Base-by-base conservation (phyloP, 2,113 vertebrate genomes). In the Calonectris borealis region DNA sequence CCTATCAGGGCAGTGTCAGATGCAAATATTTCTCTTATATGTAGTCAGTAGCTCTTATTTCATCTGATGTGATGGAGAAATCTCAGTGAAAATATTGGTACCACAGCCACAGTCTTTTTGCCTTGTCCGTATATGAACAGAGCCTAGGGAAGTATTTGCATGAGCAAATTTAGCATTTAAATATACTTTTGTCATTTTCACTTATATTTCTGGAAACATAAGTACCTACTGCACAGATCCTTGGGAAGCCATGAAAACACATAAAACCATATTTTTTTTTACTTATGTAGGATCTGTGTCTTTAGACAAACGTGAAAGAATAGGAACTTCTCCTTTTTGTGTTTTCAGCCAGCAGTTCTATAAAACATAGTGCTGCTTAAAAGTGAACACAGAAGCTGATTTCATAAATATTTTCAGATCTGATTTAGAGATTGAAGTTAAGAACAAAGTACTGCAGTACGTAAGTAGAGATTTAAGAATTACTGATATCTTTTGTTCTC, bases 341-440 rank as follows among this genome's bases (percentile, higher is more conserved):
- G 22, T 70, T 62, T 95, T 85, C 48, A 76, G 34, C 14, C 46
- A 80, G n/a, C 26, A 48, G 17, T 87, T 91, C 52, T 62, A 26
- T 94, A 44, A 88, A 92, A 92, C 24, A 48, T 8, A 36, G 51
- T 25, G 55, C 34, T 88, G 75, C 65, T 93, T 88, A 86, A 80
- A 95, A 87, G 21, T 29, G 84, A 86, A 60, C 71, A 83, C 42
- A 78, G 79, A 87, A 92, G 82, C 89, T 93, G 91, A 93, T 93
- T 96, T 96, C 42, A 78, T 85, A 87, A 91, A 85, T 93, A 93
- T 97, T 94, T 94, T 91, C 58, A 83, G 89, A 95, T 88, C 93
- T 93, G 78, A 90, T 97, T 96, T 95, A 96, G 91, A 87, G 94
- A 88, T 79, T 94, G 92, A 95, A 96, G 90, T 86, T 66, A 91